A percentile compares a stretch with the other conserved stretches of the same genome.
Evolutionary conservation across 2,797 vertebrate genomes (phyloP).

Genomic region (Alosa sapidissima): DNA sequence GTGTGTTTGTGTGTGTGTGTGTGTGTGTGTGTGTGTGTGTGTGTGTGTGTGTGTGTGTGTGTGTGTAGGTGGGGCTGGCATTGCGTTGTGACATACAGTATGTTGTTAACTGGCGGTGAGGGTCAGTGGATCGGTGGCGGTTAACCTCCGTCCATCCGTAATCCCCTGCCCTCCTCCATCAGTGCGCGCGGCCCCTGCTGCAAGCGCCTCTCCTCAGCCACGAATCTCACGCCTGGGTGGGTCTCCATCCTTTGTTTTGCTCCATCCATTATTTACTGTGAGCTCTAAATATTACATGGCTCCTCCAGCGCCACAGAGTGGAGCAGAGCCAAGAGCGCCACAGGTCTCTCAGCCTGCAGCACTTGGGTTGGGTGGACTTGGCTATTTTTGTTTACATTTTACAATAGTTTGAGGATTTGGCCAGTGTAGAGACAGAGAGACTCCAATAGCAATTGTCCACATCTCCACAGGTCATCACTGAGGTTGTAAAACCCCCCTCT

Average conservation of each 20-base stretch:
- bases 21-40: not conserved
- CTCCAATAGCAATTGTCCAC: not conserved
- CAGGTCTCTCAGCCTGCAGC: no score
- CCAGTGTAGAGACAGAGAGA: not conserved
- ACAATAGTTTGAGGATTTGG: not conserved
- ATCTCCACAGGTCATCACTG: not conserved
- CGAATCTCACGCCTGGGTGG: conserved; percentile 31
- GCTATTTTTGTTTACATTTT: not conserved
- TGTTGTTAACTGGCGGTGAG: conserved; percentile 35
- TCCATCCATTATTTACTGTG: conserved; percentile 61
- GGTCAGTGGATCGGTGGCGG: conserved; percentile 30
- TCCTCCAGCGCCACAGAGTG: conserved; percentile 43
- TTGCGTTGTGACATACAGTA: conserved; percentile 18
- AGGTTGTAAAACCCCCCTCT: not conserved
- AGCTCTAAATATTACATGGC: conserved; percentile 59
- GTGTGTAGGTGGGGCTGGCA: not conserved
- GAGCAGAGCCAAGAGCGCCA: conserved; percentile 20
- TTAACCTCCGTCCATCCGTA: not conserved
- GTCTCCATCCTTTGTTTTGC: conserved; percentile 38
- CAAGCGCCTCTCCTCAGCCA: not conserved
- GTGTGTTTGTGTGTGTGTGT: not conserved
- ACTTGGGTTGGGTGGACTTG: not conserved
- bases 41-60: not conserved
- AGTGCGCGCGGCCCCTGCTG: not conserved
- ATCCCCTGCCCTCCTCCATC: conserved; percentile 25